Conservation (phyloP, 2,888 invertebrate genomes). For the Lasioglossum oenotherae region DNA sequence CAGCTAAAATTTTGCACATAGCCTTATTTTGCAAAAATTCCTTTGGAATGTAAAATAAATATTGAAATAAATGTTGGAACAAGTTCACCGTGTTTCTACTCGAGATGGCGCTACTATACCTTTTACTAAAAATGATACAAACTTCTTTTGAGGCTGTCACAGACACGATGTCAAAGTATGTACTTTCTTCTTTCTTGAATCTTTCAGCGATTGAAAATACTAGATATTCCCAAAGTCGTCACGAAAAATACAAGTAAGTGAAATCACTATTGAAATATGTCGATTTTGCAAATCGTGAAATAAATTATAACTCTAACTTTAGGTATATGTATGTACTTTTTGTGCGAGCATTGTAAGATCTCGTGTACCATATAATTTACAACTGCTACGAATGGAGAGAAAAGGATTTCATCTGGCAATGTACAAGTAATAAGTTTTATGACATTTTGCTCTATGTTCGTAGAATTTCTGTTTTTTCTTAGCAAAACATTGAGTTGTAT, state of each 20-base stretch:
- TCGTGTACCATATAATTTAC: not conserved
- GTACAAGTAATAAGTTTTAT: no score
- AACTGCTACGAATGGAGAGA: not conserved
- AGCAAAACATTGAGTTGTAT: no score
- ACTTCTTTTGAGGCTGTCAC: not conserved
- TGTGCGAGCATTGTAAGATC: not conserved
- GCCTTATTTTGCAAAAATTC: no score
- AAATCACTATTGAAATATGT: no score
- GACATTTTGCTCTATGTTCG: no score
- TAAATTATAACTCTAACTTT: not conserved
- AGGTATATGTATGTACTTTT: not conserved
- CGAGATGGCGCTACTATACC: not conserved
- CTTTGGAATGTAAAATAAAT: no score
- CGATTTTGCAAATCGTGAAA: not conserved
- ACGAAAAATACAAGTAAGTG: not conserved
- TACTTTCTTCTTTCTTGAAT: not conserved
- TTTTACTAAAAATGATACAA: not conserved
- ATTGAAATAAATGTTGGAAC: not conserved
- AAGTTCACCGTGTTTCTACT: not conserved
- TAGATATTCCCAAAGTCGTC: not conserved
- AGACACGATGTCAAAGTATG: not conserved
- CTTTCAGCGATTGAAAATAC: not conserved
- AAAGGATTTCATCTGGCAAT: not conserved
- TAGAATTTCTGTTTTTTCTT: no score
- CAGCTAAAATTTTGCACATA: no score